phyloP scores from a whole-genome alignment of 2,797 vertebrate genomes.

The Okamejei kenojei region DNA sequence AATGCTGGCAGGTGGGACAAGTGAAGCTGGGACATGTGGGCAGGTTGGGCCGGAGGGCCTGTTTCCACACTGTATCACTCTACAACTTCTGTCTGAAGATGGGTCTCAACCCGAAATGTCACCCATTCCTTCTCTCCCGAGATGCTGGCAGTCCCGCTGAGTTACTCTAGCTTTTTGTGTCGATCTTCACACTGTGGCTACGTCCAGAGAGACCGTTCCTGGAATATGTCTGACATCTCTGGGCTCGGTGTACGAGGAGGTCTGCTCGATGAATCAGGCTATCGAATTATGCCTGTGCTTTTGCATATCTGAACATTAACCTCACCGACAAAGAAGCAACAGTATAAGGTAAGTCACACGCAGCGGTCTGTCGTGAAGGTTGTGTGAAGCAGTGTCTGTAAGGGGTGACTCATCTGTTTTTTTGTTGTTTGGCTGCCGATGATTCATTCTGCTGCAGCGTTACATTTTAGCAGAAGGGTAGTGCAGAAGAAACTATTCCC shows the following conservation, averaged over 20 bases:
- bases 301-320: not conserved
- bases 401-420: not conserved
- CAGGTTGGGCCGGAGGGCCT: no score
- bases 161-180: no score
- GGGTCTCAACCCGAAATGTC: no score
- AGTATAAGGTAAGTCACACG: not conserved
- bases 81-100: no score
- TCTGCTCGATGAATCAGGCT: not conserved
- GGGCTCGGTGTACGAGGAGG: not conserved
- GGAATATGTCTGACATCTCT: not conserved
- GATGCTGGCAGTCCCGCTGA: no score
- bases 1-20: no score
- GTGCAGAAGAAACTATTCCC: not conserved
- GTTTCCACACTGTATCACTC: no score
- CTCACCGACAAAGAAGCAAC: not conserved
- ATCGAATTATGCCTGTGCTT: not conserved
- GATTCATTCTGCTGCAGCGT: conserved; percentile 6
- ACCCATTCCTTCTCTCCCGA: no score
- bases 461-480: not conserved
- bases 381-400: not conserved
- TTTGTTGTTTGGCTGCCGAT: no score
- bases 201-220: not conserved
- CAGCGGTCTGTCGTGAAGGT: not conserved
- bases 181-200: no score
- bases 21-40: no score